Evolutionary conservation across 2,797 vertebrate genomes (phyloP).

Genomic region (Bradypus variegatus): DNA sequence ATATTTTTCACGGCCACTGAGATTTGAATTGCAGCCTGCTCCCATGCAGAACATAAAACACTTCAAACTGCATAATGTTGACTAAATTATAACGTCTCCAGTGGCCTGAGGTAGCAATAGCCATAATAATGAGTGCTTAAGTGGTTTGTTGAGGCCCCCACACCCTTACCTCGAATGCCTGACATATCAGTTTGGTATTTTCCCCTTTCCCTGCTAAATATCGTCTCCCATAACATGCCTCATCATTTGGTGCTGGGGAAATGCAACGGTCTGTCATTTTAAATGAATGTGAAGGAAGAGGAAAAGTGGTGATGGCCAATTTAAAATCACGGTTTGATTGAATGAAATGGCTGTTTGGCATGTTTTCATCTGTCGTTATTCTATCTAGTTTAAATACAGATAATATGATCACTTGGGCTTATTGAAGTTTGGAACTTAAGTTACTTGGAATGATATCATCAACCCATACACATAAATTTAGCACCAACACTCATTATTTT

Average conservation of each 20-base stretch:
- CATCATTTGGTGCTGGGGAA: constrained; percentile 58
- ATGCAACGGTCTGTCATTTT: constrained; percentile 56
- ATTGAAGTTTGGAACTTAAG: too few relatives aligned
- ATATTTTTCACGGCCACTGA: constrained; percentile 97
- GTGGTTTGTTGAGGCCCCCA: constrained; percentile 79
- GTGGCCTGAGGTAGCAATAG: constrained; percentile 88
- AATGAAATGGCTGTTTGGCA: constrained; percentile 35
- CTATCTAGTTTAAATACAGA: neutral
- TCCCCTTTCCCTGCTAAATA: constrained; percentile 40
- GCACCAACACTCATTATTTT: neutral
- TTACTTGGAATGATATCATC: neutral
- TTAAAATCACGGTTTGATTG: constrained; percentile 29
- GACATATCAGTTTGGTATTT: constrained; percentile 60
- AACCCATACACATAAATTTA: accelerated
- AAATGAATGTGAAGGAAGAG: constrained; percentile 55
- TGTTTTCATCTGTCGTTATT: neutral
- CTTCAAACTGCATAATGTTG: constrained; percentile 95
- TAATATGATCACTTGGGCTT: accelerated
- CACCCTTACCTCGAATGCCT: constrained; percentile 77
- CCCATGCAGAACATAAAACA: constrained; percentile 93
- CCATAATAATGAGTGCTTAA: constrained; percentile 94
- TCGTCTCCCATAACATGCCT: constrained; percentile 66
- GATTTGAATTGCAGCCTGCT: constrained; percentile 92
- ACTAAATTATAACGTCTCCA: constrained; percentile 94
- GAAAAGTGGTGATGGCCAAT: neutral